Conservation (phyloP, 2,888 invertebrate genomes). For the Parnassius orleans region DNA sequence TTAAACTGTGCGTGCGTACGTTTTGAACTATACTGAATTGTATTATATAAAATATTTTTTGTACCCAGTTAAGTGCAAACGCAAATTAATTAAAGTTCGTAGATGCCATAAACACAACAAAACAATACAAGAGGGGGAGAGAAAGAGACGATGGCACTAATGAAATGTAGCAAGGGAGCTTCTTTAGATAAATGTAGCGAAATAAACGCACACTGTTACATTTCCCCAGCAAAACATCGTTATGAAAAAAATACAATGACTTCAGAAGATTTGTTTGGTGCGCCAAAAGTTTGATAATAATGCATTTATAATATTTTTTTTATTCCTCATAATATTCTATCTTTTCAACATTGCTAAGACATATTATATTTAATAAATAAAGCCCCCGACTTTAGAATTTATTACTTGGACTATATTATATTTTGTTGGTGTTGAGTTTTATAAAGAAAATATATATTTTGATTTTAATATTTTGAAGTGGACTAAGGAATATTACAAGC, state of each 20-base stretch:
- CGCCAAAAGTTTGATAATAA: not conserved
- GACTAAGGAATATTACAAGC: too few relatives aligned
- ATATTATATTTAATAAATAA: too few relatives aligned
- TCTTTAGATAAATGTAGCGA: slow-evolving; percentile 66
- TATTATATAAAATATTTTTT: too few relatives aligned
- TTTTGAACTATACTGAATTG: too few relatives aligned
- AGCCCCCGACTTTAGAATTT: too few relatives aligned
- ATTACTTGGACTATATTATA: too few relatives aligned
- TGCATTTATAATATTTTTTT: not conserved
- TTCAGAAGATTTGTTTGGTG: slow-evolving; percentile 30
- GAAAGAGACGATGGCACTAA: slow-evolving; percentile 52
- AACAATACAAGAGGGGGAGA: slow-evolving; percentile 58
- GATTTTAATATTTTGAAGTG: too few relatives aligned
- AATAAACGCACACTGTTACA: slow-evolving; percentile 62
- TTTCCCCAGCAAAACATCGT: slow-evolving; percentile 49
- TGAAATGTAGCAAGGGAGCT: slow-evolving; percentile 69
- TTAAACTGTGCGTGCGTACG: too few relatives aligned
- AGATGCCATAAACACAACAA: slow-evolving; percentile 57
- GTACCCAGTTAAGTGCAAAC: slow-evolving; percentile 29
- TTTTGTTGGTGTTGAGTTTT: too few relatives aligned
- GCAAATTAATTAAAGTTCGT: slow-evolving; percentile 67
- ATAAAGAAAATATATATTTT: too few relatives aligned
- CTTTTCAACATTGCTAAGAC: too few relatives aligned
- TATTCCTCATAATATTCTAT: too few relatives aligned
- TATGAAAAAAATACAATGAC: slow-evolving; percentile 41